Percentiles rank a stretch among this genome's conserved stretches.
These are phyloP conservation scores for Iselma pallidipennis DNA, from an alignment of 2,888 invertebrate species.

Conservation along the genomic window DNA sequence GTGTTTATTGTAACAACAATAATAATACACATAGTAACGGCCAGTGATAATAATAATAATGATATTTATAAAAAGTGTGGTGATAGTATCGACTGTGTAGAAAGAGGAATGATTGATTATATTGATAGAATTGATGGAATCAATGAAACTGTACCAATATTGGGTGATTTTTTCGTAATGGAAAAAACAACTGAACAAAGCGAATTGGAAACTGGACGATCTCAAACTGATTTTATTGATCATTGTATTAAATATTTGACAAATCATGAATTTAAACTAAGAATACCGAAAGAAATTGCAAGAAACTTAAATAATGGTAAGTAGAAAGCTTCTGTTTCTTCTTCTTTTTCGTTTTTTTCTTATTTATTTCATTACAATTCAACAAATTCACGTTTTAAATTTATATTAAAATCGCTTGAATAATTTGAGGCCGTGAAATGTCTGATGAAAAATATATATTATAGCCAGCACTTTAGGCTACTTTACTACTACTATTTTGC, in stretches of 20 bases:
- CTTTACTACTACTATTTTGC: no score
- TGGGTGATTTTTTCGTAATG: slow-evolving; percentile 51
- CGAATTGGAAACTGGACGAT: slow-evolving; percentile 23
- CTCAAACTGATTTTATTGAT: slow-evolving; percentile 55
- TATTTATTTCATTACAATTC: no score
- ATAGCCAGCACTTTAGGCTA: no score
- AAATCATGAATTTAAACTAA: slow-evolving; percentile 57
- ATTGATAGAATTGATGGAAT: slow-evolving; percentile 56
- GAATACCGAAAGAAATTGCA: slow-evolving; percentile 52
- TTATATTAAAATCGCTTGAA: slow-evolving; percentile 11
- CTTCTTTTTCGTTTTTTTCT: no score
- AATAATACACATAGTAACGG: not conserved
- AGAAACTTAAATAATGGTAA: slow-evolving; percentile 38
- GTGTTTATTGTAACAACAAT: not conserved
- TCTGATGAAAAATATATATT: no score
- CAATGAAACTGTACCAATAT: slow-evolving; percentile 52
- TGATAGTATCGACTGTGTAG: slow-evolving; percentile 46
- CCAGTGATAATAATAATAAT: slow-evolving; percentile 23
- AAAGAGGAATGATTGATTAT: slow-evolving; percentile 56
- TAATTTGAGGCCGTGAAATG: no score
- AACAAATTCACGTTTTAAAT: no score
- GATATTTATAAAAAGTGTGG: slow-evolving; percentile 41
- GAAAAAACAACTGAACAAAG: slow-evolving; percentile 53
- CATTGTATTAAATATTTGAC: slow-evolving; percentile 57
- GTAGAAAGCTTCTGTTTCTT: not conserved